These are phyloP conservation scores for Epinotia ramella DNA, from an alignment of 2,888 invertebrate species.

Conservation along the genomic window DNA sequence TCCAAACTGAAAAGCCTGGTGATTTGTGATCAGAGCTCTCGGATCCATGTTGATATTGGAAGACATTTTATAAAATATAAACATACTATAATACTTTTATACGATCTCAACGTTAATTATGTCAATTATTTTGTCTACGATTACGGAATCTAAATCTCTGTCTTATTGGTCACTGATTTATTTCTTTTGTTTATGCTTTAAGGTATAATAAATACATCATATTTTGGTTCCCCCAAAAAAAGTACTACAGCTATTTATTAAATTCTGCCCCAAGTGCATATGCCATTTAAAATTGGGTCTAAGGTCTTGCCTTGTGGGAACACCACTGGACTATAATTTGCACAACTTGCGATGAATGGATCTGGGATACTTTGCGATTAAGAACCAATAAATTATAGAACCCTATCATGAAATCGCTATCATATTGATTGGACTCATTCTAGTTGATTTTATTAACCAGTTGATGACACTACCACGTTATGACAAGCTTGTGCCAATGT, in stretches of 20 bases:
- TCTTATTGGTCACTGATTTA: slow-evolving; percentile 18
- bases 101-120: slow-evolving; percentile 35
- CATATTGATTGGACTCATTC: too few relatives aligned
- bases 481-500: too few relatives aligned
- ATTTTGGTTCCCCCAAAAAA: slow-evolving; percentile 15
- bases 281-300: neutral
- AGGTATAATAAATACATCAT: neutral
- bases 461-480: too few relatives aligned
- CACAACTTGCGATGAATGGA: too few relatives aligned
- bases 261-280: neutral
- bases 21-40: slow-evolving; percentile 65
- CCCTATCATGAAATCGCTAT: too few relatives aligned
- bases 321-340: neutral
- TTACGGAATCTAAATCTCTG: slow-evolving; percentile 19
- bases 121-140: slow-evolving; percentile 40
- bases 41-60: slow-evolving; percentile 38
- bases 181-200: slow-evolving; percentile 19
- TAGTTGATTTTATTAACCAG: too few relatives aligned
- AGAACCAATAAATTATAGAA: too few relatives aligned
- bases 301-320: slow-evolving; percentile 11
- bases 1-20: slow-evolving; percentile 60
- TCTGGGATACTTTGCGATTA: too few relatives aligned
- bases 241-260: neutral
- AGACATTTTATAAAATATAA: slow-evolving; percentile 35
- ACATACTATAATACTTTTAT: slow-evolving; percentile 23